Evolutionary conservation across 1,140 invertebrate species (phyloP), one percentile per base, ranked within the genome.

Genomic region (Tetranychus cinnabarinus): DNA sequence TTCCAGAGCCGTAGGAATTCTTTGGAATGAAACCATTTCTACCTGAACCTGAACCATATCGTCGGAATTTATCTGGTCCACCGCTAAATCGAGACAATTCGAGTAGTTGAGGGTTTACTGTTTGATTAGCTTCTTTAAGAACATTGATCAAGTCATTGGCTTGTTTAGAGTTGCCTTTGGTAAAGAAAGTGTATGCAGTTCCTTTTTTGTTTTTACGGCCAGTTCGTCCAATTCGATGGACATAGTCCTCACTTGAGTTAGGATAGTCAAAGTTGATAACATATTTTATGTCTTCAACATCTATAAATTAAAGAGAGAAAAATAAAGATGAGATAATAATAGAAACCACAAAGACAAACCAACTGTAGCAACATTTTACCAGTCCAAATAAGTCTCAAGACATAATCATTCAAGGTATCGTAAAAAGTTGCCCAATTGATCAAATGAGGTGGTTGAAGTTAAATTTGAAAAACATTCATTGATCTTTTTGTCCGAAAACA

Each of bases 241-340:
- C 92, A 72, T 99, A 99, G 75, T 99, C 95, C 76, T 99, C 95
- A 62, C 89, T 92, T 63, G 87, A 89, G 72, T 87, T 88, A 58
- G 95, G 93, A 75, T 96, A 98, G 75, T 99, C 95, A 79, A 86
- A 97, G 76, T 98, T 99, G 73, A 99, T 91, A 60, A 99, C 95
- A 80, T 88, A 97, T 75, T 93, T 96, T 65, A 98, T 92, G 73
- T 97, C 95, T 75, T 95, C 88, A 68, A 99, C 93, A 83, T 98
- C 93, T 97, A 76, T 73, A 42, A 10, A 10, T 42, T 42, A 42
- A 1, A 6, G 8, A 23, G 0, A 23, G n/a, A 23, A 23, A 23
- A 23, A 23, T 23, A 23, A 23, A 23, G 23, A 23, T 23, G 23
- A 23, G 23, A 23, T 23, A 23, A 23, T 23, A 23, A 23, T 23